phyloP scores from a whole-genome alignment of 2,113 vertebrate species.

The Lepisosteus osseus region DNA sequence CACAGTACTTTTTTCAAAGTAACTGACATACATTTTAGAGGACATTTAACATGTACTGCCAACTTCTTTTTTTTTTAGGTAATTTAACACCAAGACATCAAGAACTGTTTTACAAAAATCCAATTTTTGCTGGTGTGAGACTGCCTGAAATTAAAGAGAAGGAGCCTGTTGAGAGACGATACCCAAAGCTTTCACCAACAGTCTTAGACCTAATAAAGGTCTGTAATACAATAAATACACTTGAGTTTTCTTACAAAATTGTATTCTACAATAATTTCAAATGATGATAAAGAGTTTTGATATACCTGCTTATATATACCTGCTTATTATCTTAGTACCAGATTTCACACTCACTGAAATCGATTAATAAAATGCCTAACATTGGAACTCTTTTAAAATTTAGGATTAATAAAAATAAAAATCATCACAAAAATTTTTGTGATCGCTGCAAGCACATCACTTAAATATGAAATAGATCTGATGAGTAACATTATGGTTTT shows the following conservation, averaged over 20 bases:
- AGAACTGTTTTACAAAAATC: slow-evolving; percentile 82
- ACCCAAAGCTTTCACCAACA: slow-evolving; percentile 56
- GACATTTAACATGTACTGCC: too few relatives aligned
- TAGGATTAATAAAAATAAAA: too few relatives aligned
- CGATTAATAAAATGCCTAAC: too few relatives aligned
- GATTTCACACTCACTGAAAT: too few relatives aligned
- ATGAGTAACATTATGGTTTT: too few relatives aligned
- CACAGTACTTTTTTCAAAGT: too few relatives aligned
- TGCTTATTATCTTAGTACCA: too few relatives aligned
- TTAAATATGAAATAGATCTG: too few relatives aligned
- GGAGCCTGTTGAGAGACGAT: slow-evolving; percentile 67
- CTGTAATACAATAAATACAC: slow-evolving; percentile 4
- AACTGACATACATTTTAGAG: too few relatives aligned
- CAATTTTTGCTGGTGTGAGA: slow-evolving; percentile 74
- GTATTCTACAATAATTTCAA: neutral
- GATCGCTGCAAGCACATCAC: too few relatives aligned
- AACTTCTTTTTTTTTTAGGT: slow-evolving; percentile 50
- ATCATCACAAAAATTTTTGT: too few relatives aligned
- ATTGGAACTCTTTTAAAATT: too few relatives aligned
- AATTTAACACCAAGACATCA: slow-evolving; percentile 79
- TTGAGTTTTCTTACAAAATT: neutral
- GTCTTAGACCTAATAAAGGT: slow-evolving; percentile 75
- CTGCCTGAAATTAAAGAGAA: slow-evolving; percentile 68
- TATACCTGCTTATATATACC: neutral
- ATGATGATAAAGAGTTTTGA: neutral